phyloP scores from a whole-genome alignment of 2,888 invertebrate species.

The Sarcophaga variegata region DNA sequence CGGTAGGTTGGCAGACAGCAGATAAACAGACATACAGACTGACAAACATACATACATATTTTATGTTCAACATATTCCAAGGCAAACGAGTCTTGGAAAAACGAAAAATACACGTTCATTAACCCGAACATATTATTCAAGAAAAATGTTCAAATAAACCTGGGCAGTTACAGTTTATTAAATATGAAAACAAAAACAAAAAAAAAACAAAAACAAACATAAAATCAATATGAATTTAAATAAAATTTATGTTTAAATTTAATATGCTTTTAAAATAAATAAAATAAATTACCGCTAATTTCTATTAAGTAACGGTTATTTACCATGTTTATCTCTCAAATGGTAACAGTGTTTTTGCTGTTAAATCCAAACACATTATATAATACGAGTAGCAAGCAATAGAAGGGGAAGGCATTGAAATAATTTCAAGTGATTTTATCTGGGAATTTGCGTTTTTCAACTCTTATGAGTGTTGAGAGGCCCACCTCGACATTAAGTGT shows the following conservation, averaged over 20 bases:
- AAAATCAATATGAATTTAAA: no score
- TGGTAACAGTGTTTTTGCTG: no score
- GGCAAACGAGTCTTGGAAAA: constrained; percentile 78
- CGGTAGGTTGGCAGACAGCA: constrained; percentile 10
- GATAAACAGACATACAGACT: constrained; percentile 27
- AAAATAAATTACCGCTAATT: no score
- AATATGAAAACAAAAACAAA: not conserved
- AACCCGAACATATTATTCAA: constrained; percentile 60
- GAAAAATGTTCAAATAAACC: constrained; percentile 10
- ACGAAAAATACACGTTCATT: constrained; percentile 71
- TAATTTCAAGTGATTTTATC: not conserved
- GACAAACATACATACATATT: constrained; percentile 24
- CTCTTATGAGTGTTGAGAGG: constrained; percentile 1
- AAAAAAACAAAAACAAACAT: not conserved
- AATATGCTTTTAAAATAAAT: no score
- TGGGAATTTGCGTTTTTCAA: constrained; percentile 20
- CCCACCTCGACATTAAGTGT: constrained; percentile 4
- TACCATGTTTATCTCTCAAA: not conserved
- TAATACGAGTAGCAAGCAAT: not conserved
- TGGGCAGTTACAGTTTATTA: not conserved
- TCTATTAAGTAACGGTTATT: no score
- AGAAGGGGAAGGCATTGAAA: not conserved
- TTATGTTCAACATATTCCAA: constrained; percentile 75
- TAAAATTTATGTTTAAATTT: no score
- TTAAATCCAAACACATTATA: not conserved